phyloP scores from a whole-genome alignment of 1,140 invertebrate species.

The Aphaenogaster ashmeadi region DNA sequence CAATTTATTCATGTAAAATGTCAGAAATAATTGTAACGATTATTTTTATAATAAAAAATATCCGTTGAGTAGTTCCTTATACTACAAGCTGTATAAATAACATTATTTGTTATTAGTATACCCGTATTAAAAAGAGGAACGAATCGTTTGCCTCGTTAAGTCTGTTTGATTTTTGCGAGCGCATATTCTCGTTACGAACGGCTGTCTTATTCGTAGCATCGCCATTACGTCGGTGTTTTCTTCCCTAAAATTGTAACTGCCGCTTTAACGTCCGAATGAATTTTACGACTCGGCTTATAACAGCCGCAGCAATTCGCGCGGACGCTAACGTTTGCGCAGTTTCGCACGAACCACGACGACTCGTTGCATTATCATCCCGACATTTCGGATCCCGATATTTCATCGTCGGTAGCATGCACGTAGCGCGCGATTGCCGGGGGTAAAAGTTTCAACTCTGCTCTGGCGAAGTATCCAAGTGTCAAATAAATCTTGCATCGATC shows the following conservation, averaged over 20 bases:
- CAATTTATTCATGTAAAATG: background rate
- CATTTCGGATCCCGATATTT: conserved; percentile 43
- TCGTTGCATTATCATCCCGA: conserved; percentile 45
- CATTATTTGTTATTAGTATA: conserved; percentile 5
- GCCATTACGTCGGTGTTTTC: background rate
- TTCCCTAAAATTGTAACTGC: conserved; percentile 49
- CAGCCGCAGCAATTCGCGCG: conserved; percentile 38
- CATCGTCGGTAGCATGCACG: conserved; percentile 26
- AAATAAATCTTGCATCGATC: conserved; percentile 61
- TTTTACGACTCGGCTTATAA: conserved; percentile 43
- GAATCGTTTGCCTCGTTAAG: background rate
- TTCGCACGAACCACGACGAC: conserved; percentile 40
- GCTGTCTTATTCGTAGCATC: conserved; percentile 12
- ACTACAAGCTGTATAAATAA: background rate
- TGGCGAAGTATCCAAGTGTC: conserved; percentile 50
- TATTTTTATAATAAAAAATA: background rate
- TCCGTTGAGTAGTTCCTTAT: background rate
- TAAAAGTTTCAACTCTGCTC: conserved; percentile 50
- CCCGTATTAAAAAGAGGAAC: background rate
- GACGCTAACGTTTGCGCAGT: conserved; percentile 11
- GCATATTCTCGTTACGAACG: background rate
- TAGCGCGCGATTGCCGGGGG: background rate
- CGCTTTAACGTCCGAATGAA: conserved; percentile 30
- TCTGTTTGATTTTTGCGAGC: conserved; percentile 23
- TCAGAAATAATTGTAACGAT: background rate